Evolutionary conservation across 2,113 vertebrate genomes (phyloP), one percentile per base, ranked within the genome.

Genomic region (Zapus hudsonius): DNA sequence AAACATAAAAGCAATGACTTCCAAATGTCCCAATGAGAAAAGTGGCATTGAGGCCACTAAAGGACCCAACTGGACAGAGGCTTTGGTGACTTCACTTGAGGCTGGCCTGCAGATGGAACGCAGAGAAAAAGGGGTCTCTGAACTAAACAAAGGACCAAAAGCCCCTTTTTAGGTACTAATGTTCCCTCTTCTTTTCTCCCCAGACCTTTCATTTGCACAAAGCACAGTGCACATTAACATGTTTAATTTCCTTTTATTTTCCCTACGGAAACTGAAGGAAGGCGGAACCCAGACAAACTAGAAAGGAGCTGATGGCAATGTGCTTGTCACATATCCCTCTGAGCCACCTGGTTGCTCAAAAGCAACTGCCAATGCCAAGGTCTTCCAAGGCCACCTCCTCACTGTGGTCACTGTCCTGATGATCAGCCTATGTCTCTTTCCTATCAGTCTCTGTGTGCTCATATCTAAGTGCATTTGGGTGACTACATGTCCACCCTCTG

Each of bases 81-180:
- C 20, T 5, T 20, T 16, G 47, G 33, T 5, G 1, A 4, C 36
- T 10, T 17, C 61, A 22, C 20, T 47, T 3, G 16, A 74, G 40
- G 57, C 66, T 7, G 22, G 27, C 23, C 5, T 74, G 19, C 4
- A 40, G 47, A 13, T 36, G 31, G 11, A 36, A 4, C 76, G 27
- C 7, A 16, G 61, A 47, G 44, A 29, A 80, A 79, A 57, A 55
- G 1, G 11, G 61, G 57, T 44, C 72, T 52, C 86, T 10, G 31
- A 79, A 83, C 38, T 80, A 70, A 40, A 59, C 10, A 64, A 36
- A 29, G 13, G 38, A 79, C 72, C 89, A 59, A 70, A 95, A 69
- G 67, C 73, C 80, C 90, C 74, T 13, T 86, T 90, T 85, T 31
- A 38, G 19, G 19, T 44, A 83, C 66, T 33, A 47, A 81, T 16